phyloP scores from a whole-genome alignment of 1,140 invertebrate genomes.

The Drosophila sechellia region DNA sequence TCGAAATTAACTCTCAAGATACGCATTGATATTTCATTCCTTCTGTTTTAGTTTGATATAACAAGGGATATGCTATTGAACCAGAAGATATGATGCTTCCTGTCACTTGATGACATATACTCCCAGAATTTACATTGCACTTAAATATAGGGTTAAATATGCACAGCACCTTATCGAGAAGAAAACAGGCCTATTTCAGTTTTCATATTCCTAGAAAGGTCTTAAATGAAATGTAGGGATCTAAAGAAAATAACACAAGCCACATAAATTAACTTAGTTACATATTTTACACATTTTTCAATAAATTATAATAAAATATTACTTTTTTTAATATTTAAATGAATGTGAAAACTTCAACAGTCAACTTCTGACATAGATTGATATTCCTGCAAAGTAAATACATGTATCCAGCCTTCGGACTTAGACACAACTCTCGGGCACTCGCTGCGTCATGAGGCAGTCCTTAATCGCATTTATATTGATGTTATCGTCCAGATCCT shows the following conservation, averaged over 20 bases:
- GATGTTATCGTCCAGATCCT: slow-evolving; percentile 82
- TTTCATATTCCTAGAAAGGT: slow-evolving; percentile 1
- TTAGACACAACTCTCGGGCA: slow-evolving; percentile 83
- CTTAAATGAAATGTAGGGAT: background rate
- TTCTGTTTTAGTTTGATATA: slow-evolving; percentile 18
- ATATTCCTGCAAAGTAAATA: slow-evolving; percentile 34
- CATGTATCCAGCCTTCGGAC: background rate
- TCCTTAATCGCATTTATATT: slow-evolving; percentile 84
- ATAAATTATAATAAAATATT: background rate
- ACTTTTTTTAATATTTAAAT: background rate
- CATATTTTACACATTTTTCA: background rate
- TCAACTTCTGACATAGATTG: slow-evolving; percentile 11
- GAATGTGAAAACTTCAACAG: background rate
- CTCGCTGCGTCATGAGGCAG: slow-evolving; percentile 83
- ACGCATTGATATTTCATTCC: background rate
- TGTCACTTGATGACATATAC: slow-evolving; percentile 1
- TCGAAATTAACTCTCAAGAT: background rate
- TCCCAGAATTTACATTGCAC: slow-evolving; percentile 2
- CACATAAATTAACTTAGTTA: background rate
- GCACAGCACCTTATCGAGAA: slow-evolving; percentile 67
- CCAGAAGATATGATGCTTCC: slow-evolving; percentile 4
- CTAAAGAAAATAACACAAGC: too few relatives aligned
- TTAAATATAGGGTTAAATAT: slow-evolving; percentile 36
- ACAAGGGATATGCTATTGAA: slow-evolving; percentile 53
- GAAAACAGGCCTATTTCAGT: slow-evolving; percentile 16